Conservation (phyloP, 2,113 vertebrate genomes). For the Scomber japonicus region DNA sequence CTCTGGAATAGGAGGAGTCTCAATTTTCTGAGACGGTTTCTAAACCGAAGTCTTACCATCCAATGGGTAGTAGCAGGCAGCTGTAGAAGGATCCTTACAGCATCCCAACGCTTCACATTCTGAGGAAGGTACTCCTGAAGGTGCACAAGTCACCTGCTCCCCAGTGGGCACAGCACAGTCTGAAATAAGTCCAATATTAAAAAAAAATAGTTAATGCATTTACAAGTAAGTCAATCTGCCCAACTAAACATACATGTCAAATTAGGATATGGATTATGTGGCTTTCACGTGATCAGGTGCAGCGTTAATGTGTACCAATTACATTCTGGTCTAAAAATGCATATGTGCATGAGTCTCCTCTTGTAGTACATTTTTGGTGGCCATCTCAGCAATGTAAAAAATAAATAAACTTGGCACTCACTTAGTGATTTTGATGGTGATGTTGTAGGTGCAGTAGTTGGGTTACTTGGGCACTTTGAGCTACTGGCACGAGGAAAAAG, state of each 20-base stretch:
- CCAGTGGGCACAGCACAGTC: slow-evolving; percentile 62
- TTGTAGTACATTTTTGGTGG: not conserved
- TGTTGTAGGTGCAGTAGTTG: too few species aligned
- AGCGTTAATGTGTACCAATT: too few species aligned
- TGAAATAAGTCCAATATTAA: slow-evolving; percentile 26
- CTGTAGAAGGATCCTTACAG: slow-evolving; percentile 54
- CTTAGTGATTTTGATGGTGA: slow-evolving; percentile 3
- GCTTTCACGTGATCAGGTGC: too few species aligned
- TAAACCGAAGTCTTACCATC: slow-evolving; percentile 69
- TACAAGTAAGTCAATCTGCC: not conserved
- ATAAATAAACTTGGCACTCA: not conserved
- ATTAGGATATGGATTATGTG: too few species aligned
- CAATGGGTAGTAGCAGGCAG: slow-evolving; percentile 78
- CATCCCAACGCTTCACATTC: slow-evolving; percentile 72
- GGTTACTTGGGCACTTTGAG: not conserved
- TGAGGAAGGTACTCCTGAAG: not conserved
- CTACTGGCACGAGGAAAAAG: not conserved
- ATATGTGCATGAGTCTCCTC: too few species aligned
- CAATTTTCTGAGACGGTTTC: not conserved
- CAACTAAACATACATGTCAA: not conserved
- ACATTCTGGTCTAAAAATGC: too few species aligned
- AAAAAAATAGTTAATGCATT: not conserved
- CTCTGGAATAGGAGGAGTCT: not conserved
- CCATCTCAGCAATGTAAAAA: too few species aligned
- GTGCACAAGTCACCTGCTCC: slow-evolving; percentile 67